Evolutionary conservation across 2,113 vertebrate genomes (phyloP).

Genomic region (Pholis gunnellus): DNA sequence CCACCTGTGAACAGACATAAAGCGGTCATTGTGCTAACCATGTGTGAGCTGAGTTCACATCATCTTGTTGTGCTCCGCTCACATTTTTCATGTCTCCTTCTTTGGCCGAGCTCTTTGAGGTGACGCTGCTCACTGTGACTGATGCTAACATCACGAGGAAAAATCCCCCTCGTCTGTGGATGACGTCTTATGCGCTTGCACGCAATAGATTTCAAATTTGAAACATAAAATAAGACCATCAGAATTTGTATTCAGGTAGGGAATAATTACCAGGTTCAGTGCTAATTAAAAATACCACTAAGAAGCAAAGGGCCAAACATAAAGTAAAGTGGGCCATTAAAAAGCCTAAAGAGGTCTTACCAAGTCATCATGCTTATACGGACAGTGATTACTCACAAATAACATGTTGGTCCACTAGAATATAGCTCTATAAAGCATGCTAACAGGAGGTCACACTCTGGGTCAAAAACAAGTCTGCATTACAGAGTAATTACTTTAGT

Average conservation of each 20-base stretch:
- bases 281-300: background rate
- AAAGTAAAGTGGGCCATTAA: slow-evolving; percentile 20
- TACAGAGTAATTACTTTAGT: slow-evolving; percentile 52
- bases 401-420: slow-evolving; percentile 25
- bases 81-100: slow-evolving; percentile 43
- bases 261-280: slow-evolving; percentile 19
- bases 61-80: slow-evolving; percentile 27
- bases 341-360: slow-evolving; percentile 3
- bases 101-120: slow-evolving; percentile 40
- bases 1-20: slow-evolving; percentile 74
- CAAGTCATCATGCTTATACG: slow-evolving; percentile 4
- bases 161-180: slow-evolving; percentile 31
- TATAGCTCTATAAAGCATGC: slow-evolving; percentile 32
- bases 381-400: slow-evolving; percentile 6
- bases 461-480: slow-evolving; percentile 41
- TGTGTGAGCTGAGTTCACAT: slow-evolving; percentile 68
- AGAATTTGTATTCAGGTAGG: background rate
- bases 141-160: slow-evolving; percentile 32
- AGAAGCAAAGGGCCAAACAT: background rate
- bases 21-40: slow-evolving; percentile 68
- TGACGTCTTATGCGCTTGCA: slow-evolving; percentile 7
- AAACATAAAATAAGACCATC: slow-evolving; percentile 21
- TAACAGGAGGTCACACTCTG: slow-evolving; percentile 32
- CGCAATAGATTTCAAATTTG: slow-evolving; percentile 9
- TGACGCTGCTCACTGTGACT: slow-evolving; percentile 35